Evolutionary conservation across 2,888 invertebrate genomes (phyloP), one percentile per base, ranked within the genome.

Genomic region (Morpho achilles): DNA sequence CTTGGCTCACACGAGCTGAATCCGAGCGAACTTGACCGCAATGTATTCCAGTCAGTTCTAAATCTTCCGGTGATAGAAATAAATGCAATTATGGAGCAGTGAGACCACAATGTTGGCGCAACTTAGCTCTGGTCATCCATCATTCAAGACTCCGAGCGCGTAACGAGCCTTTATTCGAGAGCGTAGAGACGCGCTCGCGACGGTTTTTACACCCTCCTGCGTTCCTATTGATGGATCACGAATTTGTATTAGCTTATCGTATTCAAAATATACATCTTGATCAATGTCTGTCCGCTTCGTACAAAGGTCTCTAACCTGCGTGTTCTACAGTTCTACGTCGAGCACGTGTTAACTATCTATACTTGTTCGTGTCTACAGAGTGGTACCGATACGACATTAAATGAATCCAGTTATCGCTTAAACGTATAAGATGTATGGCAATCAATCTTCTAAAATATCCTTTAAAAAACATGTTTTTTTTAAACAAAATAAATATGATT

Each of bases 91-190:
- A 46, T 39, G 45, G 8, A 32, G 32, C 45, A 56, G 54, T 32
- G 32, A 32, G 32, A 32, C 3, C 32, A 32, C 32, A 60, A 62
- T 56, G 61, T 56, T 61, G 67, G 71, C 79, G 78, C 81, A 80
- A 71, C 85, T 86, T 83, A 74, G 80, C 77, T 73, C 83, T 79
- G 87, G 85, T 79, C 73, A 87, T 89, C 89, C 83, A 90, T 89
- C 88, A 89, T 82, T 79, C 79, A 77, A 72, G 74, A 76, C 74
- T 78, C 77, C 79, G 69, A 75, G 76, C 81, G 82, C 84, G 88
- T 89, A 89, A 89, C 88, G 87, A 89, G 84, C 77, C 84, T 84
- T 80, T 84, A 86, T 88, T 82, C 80, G 79, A 75, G 71, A 75
- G 67, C 69, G 61, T 70, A 75, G 45, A 73, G 75, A 77, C 79